A percentile compares a stretch with the other conserved stretches of the same genome.
Conservation (phyloP, 2,113 vertebrate species). For the Petrocephalus microphthalmus region DNA sequence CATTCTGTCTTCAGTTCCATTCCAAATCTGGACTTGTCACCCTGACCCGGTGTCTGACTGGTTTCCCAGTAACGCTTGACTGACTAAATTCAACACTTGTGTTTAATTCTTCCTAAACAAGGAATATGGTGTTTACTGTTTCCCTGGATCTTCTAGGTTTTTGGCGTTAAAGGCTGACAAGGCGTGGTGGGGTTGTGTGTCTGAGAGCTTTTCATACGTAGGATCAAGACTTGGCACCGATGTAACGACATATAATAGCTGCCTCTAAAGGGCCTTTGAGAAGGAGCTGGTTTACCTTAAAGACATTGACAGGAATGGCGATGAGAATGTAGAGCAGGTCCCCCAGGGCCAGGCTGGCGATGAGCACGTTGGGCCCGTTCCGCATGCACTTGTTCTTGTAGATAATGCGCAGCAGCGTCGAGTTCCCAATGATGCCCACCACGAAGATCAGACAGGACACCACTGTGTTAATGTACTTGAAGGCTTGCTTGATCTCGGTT, state of each 20-base stretch:
- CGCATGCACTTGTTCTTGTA: constrained; percentile 93
- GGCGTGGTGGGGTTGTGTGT: not conserved
- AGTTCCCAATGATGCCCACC: constrained; percentile 81
- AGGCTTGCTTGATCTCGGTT: constrained; percentile 69
- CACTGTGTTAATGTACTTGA: constrained; percentile 81
- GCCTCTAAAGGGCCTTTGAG: not conserved
- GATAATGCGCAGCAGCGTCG: constrained; percentile 80
- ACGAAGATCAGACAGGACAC: constrained; percentile 82
- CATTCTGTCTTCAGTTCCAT: not conserved
- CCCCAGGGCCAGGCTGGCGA: constrained; percentile 79
- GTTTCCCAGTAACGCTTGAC: not conserved
- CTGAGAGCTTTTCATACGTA: not conserved
- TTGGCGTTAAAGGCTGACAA: not conserved
- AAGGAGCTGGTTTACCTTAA: constrained; percentile 63
- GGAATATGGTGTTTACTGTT: not conserved
- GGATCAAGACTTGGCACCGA: not conserved
- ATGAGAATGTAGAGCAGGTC: constrained; percentile 86
- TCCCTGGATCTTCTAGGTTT: not conserved
- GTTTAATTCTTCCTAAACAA: not conserved
- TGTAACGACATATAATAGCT: not conserved
- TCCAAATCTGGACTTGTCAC: not conserved
- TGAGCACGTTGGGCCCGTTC: constrained; percentile 82
- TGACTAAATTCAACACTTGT: not conserved
- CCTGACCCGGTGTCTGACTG: not conserved
- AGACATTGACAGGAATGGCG: constrained; percentile 78